These are phyloP conservation scores for Philaenus spumarius DNA, from an alignment of 1,140 invertebrate genomes.

Conservation along the genomic window DNA sequence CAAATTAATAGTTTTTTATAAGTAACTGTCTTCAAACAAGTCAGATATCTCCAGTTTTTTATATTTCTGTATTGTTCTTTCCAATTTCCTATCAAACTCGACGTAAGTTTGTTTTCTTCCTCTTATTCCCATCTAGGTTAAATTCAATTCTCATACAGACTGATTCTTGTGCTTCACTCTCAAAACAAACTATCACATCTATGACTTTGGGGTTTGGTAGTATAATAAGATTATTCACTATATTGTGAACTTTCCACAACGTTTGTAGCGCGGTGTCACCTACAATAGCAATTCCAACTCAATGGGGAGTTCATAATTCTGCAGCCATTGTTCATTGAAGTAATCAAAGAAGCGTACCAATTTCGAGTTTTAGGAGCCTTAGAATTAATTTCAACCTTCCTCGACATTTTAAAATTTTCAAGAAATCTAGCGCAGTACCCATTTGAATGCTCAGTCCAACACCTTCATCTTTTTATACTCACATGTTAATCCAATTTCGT, in stretches of 20 bases:
- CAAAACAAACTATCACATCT: background rate
- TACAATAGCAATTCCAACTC: background rate
- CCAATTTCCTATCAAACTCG: too few relatives aligned
- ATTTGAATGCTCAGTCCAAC: conserved; percentile 3
- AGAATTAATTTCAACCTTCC: conserved; percentile 2
- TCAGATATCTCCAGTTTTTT: too few relatives aligned
- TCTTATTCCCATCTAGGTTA: too few relatives aligned
- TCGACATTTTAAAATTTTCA: conserved; percentile 13
- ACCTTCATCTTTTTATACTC: conserved; percentile 10
- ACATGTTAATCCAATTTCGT: conserved; percentile 5
- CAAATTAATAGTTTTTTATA: too few relatives aligned
- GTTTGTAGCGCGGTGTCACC: background rate
- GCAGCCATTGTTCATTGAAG: background rate
- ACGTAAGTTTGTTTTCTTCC: too few relatives aligned
- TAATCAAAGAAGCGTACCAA: background rate
- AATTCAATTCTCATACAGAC: too few relatives aligned
- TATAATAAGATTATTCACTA: background rate
- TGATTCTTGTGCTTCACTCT: too few relatives aligned
- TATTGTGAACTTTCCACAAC: background rate
- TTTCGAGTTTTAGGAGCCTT: background rate
- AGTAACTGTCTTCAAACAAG: too few relatives aligned
- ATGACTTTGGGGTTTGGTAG: background rate
- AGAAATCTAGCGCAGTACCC: conserved; percentile 16
- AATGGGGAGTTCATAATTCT: background rate
- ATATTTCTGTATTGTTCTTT: too few relatives aligned